These are phyloP conservation scores for Oryzias celebensis DNA, from an alignment of 2,113 vertebrate species.

Conservation along the genomic window DNA sequence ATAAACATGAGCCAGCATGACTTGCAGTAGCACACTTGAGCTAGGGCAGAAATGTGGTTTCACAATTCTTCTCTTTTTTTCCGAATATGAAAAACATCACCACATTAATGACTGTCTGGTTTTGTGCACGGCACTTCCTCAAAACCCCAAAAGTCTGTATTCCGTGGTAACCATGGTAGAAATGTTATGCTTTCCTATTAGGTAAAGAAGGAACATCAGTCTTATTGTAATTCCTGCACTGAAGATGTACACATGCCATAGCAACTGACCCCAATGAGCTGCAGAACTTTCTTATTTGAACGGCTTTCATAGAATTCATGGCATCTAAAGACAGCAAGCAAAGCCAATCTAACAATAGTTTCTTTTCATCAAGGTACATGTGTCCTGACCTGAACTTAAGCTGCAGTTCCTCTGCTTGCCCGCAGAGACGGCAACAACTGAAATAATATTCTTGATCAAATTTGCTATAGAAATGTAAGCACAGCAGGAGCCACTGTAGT, in stretches of 20 bases:
- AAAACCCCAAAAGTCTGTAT: constrained; percentile 56
- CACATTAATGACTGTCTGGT: constrained; percentile 62
- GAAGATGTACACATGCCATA: constrained; percentile 22
- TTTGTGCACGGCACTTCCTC: constrained; percentile 50
- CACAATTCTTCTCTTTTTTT: constrained; percentile 43
- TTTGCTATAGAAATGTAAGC: constrained; percentile 62
- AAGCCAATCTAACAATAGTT: constrained; percentile 35
- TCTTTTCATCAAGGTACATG: constrained; percentile 55
- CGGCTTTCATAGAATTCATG: constrained; percentile 54
- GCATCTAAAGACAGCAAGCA: constrained; percentile 27
- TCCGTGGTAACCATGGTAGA: constrained; percentile 51
- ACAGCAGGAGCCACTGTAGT: constrained; percentile 42
- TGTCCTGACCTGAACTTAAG: constrained; percentile 67
- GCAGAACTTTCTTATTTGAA: constrained; percentile 59
- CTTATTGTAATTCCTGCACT: constrained; percentile 38
- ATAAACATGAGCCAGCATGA: constrained; percentile 59
- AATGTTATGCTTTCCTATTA: constrained; percentile 43
- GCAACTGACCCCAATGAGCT: constrained; percentile 47
- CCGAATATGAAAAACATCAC: constrained; percentile 69
- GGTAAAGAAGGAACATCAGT: constrained; percentile 35
- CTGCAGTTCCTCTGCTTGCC: constrained; percentile 26
- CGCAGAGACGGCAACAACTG: constrained; percentile 46
- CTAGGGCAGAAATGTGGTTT: constrained; percentile 63
- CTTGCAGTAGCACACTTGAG: constrained; percentile 37
- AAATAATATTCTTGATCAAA: constrained; percentile 63